Evolutionary conservation across 2,888 invertebrate species (phyloP).

Genomic region (Acleris holmiana): DNA sequence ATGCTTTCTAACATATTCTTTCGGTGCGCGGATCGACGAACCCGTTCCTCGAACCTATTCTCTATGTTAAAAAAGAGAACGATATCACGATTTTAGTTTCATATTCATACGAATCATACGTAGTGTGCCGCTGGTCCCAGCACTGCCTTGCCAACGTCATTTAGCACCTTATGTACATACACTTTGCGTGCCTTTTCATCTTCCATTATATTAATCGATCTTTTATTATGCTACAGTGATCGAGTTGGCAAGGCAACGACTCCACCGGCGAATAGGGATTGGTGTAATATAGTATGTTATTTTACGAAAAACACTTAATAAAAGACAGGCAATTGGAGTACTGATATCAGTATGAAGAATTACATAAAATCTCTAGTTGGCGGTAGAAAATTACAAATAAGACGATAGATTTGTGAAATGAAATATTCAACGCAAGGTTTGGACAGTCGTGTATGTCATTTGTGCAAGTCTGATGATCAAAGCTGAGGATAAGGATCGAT

Average conservation of each 20-base stretch:
- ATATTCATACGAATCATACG: constrained; percentile 28
- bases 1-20: no score
- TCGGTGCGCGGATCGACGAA: no score
- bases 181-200: constrained; percentile 59
- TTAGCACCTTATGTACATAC: constrained; percentile 66
- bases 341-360: not conserved
- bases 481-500: no score
- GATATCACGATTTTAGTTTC: not conserved
- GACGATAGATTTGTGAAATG: no score
- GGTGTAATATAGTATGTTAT: constrained; percentile 47
- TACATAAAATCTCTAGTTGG: not conserved
- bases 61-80: no score
- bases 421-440: no score
- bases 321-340: not conserved
- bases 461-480: no score
- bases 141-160: constrained; percentile 73
- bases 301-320: constrained; percentile 49
- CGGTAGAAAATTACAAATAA: no score
- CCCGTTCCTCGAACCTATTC: no score
- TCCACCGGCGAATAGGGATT: constrained; percentile 58
- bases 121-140: constrained; percentile 50
- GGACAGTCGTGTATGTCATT: no score
- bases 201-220: constrained; percentile 42
- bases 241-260: constrained; percentile 70
- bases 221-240: constrained; percentile 75